Conservation (phyloP, 2,797 vertebrate genomes). For the Sebastes melanostomus region DNA sequence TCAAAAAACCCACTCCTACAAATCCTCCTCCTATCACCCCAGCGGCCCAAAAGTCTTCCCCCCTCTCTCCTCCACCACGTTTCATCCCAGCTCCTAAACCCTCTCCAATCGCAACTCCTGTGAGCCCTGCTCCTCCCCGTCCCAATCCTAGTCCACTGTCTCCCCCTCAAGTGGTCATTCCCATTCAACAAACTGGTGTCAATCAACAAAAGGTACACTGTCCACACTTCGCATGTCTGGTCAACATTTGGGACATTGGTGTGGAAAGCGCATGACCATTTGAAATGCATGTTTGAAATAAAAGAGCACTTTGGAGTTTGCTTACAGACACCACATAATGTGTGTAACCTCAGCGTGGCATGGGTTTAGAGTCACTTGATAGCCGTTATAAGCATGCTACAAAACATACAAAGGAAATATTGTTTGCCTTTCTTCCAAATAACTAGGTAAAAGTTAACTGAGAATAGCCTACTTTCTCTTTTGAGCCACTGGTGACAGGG, state of each 20-base stretch:
- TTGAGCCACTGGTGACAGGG: not conserved
- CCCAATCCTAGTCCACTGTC: slow-evolving; percentile 15
- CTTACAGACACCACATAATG: not conserved
- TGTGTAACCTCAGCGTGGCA: not conserved
- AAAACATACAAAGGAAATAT: not conserved
- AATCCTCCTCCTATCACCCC: not conserved
- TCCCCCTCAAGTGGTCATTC: slow-evolving; percentile 39
- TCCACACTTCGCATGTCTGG: slow-evolving; percentile 27
- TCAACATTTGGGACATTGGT: slow-evolving; percentile 25
- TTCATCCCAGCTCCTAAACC: slow-evolving; percentile 40
- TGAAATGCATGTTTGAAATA: slow-evolving; percentile 52
- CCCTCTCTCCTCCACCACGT: slow-evolving; percentile 8
- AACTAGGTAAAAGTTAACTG: not conserved
- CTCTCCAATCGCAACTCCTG: not conserved
- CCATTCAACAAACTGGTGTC: slow-evolving; percentile 36
- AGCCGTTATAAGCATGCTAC: not conserved
- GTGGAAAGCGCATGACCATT: slow-evolving; percentile 42
- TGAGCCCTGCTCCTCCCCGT: slow-evolving; percentile 16
- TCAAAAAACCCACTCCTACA: not conserved
- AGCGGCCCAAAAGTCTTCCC: slow-evolving; percentile 1
- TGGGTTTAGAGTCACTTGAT: not conserved
- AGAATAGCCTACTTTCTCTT: not conserved
- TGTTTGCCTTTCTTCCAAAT: not conserved
- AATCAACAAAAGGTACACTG: slow-evolving; percentile 76
- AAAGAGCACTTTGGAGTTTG: slow-evolving; percentile 15